Evolutionary conservation across 2,113 vertebrate species (phyloP), one percentile per base, ranked within the genome.

Genomic region (Seriola aureovittata): DNA sequence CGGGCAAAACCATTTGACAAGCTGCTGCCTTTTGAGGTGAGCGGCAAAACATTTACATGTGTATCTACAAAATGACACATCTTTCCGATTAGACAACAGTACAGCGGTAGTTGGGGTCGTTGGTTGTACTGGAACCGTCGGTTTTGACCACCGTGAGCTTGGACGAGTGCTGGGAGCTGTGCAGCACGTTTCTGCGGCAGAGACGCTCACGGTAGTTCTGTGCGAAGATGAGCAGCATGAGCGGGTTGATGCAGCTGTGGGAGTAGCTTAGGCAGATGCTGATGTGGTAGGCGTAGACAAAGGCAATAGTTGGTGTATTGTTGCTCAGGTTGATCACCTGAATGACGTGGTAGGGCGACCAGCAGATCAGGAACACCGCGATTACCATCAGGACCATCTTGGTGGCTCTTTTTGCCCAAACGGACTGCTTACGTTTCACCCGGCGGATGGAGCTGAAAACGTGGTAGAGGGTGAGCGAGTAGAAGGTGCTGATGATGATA

Each of bases 221-320:
- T 0, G 96, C 95, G 0, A 96, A 96, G 81, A 96, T 82, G 60
- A 96, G 95, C 75, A 96, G 78, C 94, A 95, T 95, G 38, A 96
- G 94, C 0, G 96, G 96, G 88, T 96, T 96, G 91, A 96, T 94
- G 94, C 96, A 96, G 93, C 96, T 96, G 92, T 96, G 95, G 1
- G 95, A 96, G 89, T 96, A 96, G 90, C 95, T 95, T 69, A 96
- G 93, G 80, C 94, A 96, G 88, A 96, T 96, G 76, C 95, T 96
- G 92, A 96, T 88, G 91, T 96, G 95, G 90, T 96, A 96, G 73
- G 89, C 92, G 8, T 96, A 96, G 71, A 95, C 9, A 4, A 96
- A 96, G 36, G 89, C 48, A 4, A 80, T 54, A 1, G 94, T 96
- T 4, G 95, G 95, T 14, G 72, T 84, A 70, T 91, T 87, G 88